These are phyloP conservation scores for Limanda limanda DNA, from an alignment of 2,113 vertebrate genomes.

Conservation along the genomic window DNA sequence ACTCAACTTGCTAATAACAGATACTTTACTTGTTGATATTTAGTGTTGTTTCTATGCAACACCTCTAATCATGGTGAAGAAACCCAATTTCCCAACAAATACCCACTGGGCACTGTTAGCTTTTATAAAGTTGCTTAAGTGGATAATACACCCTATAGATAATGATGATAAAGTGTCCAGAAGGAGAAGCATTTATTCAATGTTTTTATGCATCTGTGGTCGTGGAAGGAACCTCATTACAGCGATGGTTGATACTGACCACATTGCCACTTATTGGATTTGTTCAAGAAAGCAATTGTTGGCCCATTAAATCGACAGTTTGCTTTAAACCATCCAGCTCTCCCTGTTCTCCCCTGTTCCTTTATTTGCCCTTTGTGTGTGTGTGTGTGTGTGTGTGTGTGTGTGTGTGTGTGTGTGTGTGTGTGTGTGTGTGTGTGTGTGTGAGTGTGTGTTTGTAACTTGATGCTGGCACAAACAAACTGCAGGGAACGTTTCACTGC, in stretches of 20 bases:
- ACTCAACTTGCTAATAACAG: no score
- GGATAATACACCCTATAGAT: no score
- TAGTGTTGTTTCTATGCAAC: no score
- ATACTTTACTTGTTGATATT: no score
- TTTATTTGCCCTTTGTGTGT: background rate
- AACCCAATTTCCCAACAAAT: no score
- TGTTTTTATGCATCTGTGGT: background rate
- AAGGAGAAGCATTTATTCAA: no score
- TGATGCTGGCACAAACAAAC: slow-evolving; percentile 3
- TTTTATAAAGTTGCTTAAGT: no score
- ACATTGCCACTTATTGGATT: background rate
- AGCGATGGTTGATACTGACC: background rate
- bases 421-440: background rate
- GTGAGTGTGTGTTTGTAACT: background rate
- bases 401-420: background rate
- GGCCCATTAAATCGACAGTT: background rate
- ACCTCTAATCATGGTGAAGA: no score
- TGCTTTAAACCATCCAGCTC: background rate
- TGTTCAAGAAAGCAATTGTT: background rate
- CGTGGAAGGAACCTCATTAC: background rate
- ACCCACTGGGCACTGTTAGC: no score
- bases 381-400: background rate
- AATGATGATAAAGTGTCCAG: no score
- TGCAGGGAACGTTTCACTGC: background rate
- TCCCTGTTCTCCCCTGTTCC: background rate